These are phyloP conservation scores for Periophthalmus magnuspinnatus DNA, from an alignment of 2,797 vertebrate species.

Conservation along the genomic window DNA sequence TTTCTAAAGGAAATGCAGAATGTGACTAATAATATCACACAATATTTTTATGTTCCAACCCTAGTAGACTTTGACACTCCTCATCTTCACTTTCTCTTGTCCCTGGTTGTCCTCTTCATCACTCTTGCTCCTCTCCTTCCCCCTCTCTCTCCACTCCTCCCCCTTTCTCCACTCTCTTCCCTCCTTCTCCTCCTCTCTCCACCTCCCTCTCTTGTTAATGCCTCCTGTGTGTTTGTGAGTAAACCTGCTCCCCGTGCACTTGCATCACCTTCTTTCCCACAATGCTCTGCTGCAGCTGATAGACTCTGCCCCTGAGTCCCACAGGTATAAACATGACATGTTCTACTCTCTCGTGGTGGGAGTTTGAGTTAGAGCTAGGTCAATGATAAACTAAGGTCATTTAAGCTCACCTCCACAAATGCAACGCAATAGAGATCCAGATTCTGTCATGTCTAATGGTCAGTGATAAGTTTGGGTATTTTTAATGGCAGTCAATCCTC, in stretches of 20 bases:
- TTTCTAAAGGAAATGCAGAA: no score
- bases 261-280: conserved; percentile 20
- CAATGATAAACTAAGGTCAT: not conserved
- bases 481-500: no score
- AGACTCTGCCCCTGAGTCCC: conserved; percentile 11
- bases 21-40: no score
- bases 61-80: no score
- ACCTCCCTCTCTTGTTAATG: not conserved
- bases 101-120: no score
- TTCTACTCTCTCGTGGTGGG: not conserved
- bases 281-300: conserved; percentile 9
- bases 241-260: conserved; percentile 23
- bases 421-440: no score
- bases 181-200: not conserved
- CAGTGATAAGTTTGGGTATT: no score
- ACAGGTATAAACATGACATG: not conserved
- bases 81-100: no score
- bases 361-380: not conserved
- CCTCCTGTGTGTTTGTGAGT: conserved; percentile 1
- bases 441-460: no score
- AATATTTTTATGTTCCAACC: no score
- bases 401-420: not conserved
- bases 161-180: no score
- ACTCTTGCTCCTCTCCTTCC: not conserved
- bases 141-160: no score